Percentiles rank a stretch among this genome's conserved stretches.
Evolutionary conservation across 2,113 vertebrate species (phyloP).

Genomic region (Mustelus asterias): DNA sequence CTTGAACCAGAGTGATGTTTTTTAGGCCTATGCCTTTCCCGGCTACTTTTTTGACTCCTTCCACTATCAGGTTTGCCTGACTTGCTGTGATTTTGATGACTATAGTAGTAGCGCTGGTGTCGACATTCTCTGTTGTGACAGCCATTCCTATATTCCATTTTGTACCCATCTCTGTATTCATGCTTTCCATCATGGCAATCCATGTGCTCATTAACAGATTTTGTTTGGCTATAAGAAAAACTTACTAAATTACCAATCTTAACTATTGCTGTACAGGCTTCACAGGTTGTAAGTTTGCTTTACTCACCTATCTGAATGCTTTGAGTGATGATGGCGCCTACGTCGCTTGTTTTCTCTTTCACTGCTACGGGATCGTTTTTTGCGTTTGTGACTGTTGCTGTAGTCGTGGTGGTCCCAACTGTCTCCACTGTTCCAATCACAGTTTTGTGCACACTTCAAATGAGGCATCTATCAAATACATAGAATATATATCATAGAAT

Average conservation of each 20-base stretch:
- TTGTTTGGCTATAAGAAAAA: conserved; percentile 66
- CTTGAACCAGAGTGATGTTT: conserved; percentile 61
- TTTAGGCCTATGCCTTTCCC: conserved; percentile 62
- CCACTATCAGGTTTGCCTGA: conserved; percentile 44
- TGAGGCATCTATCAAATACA: conserved; percentile 70
- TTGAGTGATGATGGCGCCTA: conserved; percentile 53
- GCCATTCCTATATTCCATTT: conserved; percentile 62
- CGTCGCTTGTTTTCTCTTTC: conserved; percentile 74
- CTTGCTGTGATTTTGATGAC: conserved; percentile 50
- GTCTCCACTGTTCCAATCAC: conserved; percentile 66
- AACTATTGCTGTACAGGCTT: conserved; percentile 1
- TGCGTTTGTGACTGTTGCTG: conserved; percentile 66
- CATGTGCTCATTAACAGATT: conserved; percentile 61
- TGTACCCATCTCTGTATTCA: conserved; percentile 66
- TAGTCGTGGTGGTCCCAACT: conserved; percentile 69
- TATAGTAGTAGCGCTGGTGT: conserved; percentile 91
- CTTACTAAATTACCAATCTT: conserved; percentile 38
- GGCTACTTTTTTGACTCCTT: conserved; percentile 68
- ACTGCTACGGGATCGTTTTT: conserved; percentile 74
- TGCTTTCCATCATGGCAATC: conserved; percentile 64
- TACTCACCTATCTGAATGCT: conserved; percentile 71
- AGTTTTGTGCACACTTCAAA: conserved; percentile 66
- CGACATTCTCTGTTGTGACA: conserved; percentile 73
- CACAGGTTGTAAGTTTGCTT: not conserved
- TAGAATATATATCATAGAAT: too few relatives aligned